Evolutionary conservation across 2,797 vertebrate species (phyloP).

Genomic region (Xenopus petersii): DNA sequence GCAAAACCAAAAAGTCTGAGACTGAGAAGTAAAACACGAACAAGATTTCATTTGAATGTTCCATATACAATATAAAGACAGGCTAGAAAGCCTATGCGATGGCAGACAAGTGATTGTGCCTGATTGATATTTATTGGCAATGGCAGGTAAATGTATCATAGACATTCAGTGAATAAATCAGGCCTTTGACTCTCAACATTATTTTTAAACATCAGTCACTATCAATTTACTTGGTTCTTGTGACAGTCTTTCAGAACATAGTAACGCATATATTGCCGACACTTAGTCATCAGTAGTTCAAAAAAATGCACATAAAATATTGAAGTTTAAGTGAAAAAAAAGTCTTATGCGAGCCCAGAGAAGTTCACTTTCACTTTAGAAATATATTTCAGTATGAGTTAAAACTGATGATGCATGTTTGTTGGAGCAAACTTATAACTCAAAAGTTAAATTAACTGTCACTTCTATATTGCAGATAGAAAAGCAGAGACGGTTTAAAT

Average conservation of each 20-base stretch:
- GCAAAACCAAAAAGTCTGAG: background rate
- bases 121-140: constrained; percentile 46
- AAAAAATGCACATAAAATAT: too few relatives aligned
- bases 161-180: constrained; percentile 37
- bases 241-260: constrained; percentile 32
- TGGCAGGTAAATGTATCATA: constrained; percentile 43
- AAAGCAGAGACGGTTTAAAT: too few relatives aligned
- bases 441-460: too few relatives aligned
- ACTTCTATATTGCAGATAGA: too few relatives aligned
- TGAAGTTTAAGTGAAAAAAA: too few relatives aligned
- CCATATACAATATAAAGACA: background rate
- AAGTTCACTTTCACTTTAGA: too few relatives aligned
- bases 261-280: constrained; percentile 22
- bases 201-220: constrained; percentile 44
- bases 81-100: constrained; percentile 19
- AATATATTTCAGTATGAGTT: too few relatives aligned
- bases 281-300: background rate
- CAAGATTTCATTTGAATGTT: background rate
- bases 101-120: constrained; percentile 12
- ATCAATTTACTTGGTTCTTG: constrained; percentile 32
- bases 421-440: too few relatives aligned
- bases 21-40: constrained; percentile 7
- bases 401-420: too few relatives aligned
- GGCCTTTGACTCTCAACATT: constrained; percentile 29
- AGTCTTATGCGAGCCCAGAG: too few relatives aligned